These are phyloP conservation scores for Synaphobranchus kaupii DNA, from an alignment of 2,797 vertebrate genomes.

Conservation along the genomic window DNA sequence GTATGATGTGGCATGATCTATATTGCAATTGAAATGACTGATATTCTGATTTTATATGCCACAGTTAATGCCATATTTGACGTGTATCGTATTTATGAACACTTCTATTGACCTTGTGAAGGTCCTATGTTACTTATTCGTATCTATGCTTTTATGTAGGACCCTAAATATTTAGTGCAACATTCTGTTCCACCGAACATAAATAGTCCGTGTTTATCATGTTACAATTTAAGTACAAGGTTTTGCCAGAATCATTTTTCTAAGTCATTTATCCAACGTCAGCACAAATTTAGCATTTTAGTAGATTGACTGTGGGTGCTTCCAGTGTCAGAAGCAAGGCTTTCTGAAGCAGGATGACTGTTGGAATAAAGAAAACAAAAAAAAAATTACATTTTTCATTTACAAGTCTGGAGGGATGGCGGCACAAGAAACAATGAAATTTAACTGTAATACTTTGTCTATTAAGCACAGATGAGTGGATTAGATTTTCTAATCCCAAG, in stretches of 20 bases:
- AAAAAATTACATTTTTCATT: background rate
- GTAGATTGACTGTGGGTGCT: slow-evolving; percentile 23
- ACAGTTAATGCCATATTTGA: background rate
- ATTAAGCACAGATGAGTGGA: slow-evolving; percentile 4
- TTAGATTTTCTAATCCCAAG: background rate
- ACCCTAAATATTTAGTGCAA: background rate
- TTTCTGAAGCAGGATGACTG: background rate
- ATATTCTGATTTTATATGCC: background rate
- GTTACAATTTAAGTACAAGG: background rate
- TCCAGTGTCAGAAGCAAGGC: slow-evolving; percentile 20
- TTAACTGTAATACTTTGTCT: background rate
- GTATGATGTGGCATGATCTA: too few species aligned
- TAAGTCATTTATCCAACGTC: slow-evolving; percentile 41
- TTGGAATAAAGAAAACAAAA: background rate
- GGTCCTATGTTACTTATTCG: background rate
- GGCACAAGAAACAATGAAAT: background rate
- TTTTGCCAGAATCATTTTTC: slow-evolving; percentile 30
- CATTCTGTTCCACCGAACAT: background rate
- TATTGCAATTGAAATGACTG: too few species aligned
- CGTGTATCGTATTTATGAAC: background rate
- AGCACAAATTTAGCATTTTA: slow-evolving; percentile 32
- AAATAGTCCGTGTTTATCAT: background rate
- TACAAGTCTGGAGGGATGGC: background rate
- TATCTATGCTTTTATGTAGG: background rate
- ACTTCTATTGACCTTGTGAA: background rate